These are phyloP conservation scores for Ichneumon xanthorius DNA, from an alignment of 2,888 invertebrate genomes.

Conservation along the genomic window DNA sequence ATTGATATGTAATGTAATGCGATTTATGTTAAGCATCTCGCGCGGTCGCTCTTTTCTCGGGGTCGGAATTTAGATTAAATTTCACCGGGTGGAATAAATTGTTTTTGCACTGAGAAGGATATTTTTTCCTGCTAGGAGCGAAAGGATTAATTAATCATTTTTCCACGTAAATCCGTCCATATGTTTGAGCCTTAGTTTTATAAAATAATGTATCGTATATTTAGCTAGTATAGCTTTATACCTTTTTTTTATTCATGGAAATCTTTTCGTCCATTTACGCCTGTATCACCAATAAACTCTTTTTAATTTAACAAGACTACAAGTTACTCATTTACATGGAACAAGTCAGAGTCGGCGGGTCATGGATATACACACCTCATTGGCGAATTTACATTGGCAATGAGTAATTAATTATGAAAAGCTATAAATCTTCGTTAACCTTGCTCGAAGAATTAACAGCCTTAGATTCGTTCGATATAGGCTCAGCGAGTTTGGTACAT, in stretches of 20 bases:
- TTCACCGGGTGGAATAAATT: background rate
- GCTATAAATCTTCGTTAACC: conserved; percentile 63
- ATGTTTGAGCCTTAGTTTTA: conserved; percentile 60
- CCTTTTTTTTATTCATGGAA: conserved; percentile 46
- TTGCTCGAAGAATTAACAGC: conserved; percentile 59
- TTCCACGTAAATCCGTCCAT: conserved; percentile 71
- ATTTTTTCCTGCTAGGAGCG: background rate
- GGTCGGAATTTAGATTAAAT: background rate
- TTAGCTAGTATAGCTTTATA: background rate
- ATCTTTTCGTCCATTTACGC: conserved; percentile 52
- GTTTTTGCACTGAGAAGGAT: background rate
- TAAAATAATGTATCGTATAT: conserved; percentile 64
- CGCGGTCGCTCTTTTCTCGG: background rate
- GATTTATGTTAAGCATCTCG: conserved; percentile 6
- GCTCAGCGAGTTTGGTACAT: conserved; percentile 64
- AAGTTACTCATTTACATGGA: no score
- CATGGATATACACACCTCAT: no score
- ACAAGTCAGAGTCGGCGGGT: no score
- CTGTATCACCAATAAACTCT: conserved; percentile 58
- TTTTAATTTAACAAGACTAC: conserved; percentile 24
- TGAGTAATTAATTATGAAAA: conserved; percentile 2
- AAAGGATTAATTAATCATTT: conserved; percentile 5
- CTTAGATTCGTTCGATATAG: conserved; percentile 53
- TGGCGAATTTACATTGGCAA: background rate
- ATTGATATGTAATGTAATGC: background rate